These are phyloP conservation scores for Melitaea athalia DNA, from an alignment of 2,888 invertebrate genomes.

Conservation along the genomic window DNA sequence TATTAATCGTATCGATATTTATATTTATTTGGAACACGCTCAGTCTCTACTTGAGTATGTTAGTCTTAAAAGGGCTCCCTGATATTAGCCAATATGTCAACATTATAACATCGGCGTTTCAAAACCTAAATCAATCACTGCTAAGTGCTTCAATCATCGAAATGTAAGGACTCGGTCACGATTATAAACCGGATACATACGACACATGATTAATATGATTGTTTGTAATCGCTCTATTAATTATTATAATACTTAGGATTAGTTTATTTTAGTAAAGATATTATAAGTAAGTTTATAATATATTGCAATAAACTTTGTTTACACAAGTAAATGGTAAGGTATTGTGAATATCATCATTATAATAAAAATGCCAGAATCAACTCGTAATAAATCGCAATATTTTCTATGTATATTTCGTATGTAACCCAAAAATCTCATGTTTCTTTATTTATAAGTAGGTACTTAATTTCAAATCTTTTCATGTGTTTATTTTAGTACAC, in stretches of 20 bases:
- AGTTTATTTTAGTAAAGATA: no score
- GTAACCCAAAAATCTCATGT: no score
- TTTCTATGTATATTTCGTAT: no score
- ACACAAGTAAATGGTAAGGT: no score
- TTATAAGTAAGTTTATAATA: no score
- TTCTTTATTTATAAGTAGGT: no score
- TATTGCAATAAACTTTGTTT: no score
- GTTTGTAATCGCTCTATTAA: neutral
- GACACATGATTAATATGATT: conserved; percentile 15
- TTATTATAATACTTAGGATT: neutral
- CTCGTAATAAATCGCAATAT: no score
- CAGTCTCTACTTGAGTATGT: neutral
- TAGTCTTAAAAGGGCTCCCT: conserved; percentile 24
- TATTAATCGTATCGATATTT: neutral
- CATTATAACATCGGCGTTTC: conserved; percentile 34
- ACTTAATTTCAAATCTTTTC: no score
- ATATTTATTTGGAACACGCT: neutral
- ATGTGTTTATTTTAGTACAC: no score
- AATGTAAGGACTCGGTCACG: conserved; percentile 39
- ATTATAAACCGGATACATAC: conserved; percentile 28
- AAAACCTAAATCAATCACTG: conserved; percentile 41
- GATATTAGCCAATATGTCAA: conserved; percentile 36
- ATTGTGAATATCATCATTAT: no score
- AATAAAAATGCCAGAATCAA: no score
- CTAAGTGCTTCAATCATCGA: conserved; percentile 40